Conservation (phyloP, 2,797 vertebrate species). For the Caiman crocodilus region DNA sequence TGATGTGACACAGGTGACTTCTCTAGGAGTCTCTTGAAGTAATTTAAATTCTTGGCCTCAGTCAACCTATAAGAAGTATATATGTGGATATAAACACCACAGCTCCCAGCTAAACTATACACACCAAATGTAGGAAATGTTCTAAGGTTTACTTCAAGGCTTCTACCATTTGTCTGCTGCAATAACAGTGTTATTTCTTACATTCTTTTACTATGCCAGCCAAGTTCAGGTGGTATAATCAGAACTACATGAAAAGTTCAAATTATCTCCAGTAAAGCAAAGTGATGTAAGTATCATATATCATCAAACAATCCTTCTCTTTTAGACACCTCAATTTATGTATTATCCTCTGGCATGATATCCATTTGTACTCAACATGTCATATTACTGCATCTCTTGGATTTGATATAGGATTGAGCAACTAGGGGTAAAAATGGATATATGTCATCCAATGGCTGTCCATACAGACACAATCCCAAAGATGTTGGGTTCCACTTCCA, state of each 20-base stretch:
- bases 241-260: neutral
- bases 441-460: neutral
- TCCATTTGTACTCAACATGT: neutral
- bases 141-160: neutral
- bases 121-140: neutral
- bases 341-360: neutral
- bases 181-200: neutral
- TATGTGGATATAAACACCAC: neutral
- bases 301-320: neutral
- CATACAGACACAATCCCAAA: neutral
- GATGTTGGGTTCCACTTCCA: neutral
- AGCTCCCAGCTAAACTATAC: neutral
- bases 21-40: neutral
- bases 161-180: neutral
- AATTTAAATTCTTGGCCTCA: neutral
- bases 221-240: neutral
- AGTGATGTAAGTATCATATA: neutral
- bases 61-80: neutral
- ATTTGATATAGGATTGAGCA: neutral
- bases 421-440: neutral
- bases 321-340: neutral
- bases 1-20: too few relatives aligned
- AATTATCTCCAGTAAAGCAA: fast-evolving
- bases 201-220: neutral
- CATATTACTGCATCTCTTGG: neutral